Evolutionary conservation across 2,888 invertebrate species (phyloP).

Genomic region (Poecilus cupreus): DNA sequence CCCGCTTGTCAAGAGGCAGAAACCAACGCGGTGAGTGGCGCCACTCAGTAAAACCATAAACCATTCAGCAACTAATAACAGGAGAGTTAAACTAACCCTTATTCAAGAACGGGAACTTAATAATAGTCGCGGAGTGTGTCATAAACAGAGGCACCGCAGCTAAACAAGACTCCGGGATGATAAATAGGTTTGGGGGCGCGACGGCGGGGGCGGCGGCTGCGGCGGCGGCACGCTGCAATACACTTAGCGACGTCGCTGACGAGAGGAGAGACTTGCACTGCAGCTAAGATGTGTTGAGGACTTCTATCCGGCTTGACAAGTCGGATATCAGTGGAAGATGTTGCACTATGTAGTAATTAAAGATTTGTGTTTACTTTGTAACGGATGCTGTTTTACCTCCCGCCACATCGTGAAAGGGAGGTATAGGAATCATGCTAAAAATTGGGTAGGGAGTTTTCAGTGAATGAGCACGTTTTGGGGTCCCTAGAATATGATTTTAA

Average conservation of each 20-base stretch:
- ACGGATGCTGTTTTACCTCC: too few species aligned
- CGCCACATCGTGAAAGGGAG: too few species aligned
- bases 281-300: too few species aligned
- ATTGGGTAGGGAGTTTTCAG: too few species aligned
- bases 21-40: background rate
- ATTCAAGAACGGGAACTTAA: conserved; percentile 59
- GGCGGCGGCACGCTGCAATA: background rate
- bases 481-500: too few species aligned
- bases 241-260: background rate
- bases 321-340: too few species aligned
- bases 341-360: background rate
- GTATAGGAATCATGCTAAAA: too few species aligned
- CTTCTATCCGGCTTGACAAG: too few species aligned
- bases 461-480: too few species aligned
- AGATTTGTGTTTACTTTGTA: too few species aligned
- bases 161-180: conserved; percentile 40
- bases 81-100: conserved; percentile 39
- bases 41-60: conserved; percentile 24
- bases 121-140: conserved; percentile 55
- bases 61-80: conserved; percentile 36
- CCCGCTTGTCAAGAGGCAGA: background rate
- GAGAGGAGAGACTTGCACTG: too few species aligned
- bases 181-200: conserved; percentile 33
- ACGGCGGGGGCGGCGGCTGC: too few species aligned
- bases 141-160: conserved; percentile 53